phyloP scores from a whole-genome alignment of 1,140 invertebrate genomes.

The Oncopeltus fasciatus region DNA sequence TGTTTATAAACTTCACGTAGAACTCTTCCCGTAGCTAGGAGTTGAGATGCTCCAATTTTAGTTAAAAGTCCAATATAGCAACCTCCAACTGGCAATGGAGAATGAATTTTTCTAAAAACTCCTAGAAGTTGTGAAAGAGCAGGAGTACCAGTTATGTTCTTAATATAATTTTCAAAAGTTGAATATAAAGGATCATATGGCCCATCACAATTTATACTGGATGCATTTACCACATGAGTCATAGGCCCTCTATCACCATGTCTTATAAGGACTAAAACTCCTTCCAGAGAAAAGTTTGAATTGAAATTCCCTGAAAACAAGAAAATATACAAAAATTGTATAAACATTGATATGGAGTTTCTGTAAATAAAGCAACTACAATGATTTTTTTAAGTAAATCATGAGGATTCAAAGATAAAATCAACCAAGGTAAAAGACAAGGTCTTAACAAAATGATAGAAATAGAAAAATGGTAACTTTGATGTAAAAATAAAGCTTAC shows the following conservation, averaged over 20 bases:
- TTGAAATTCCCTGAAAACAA: conserved; percentile 38
- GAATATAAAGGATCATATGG: conserved; percentile 13
- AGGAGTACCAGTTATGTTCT: conserved; percentile 43
- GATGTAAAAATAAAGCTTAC: no score
- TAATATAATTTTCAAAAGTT: conserved; percentile 35
- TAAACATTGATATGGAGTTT: no score
- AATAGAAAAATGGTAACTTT: no score
- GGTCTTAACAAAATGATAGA: no score
- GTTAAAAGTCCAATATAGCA: conserved; percentile 41
- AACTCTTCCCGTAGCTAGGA: conserved; percentile 57
- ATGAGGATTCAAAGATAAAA: no score
- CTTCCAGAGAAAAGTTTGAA: conserved; percentile 53
- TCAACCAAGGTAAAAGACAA: no score
- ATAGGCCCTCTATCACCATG: conserved; percentile 80
- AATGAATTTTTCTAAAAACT: conserved; percentile 47
- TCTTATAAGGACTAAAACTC: conserved; percentile 61
- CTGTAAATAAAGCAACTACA: no score
- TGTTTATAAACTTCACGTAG: conserved; percentile 52
- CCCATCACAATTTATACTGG: conserved; percentile 58
- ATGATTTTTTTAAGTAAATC: no score
- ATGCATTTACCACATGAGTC: conserved; percentile 57
- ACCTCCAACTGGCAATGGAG: conserved; percentile 30
- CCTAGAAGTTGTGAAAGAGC: conserved; percentile 54
- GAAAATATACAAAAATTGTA: conserved; percentile 6
- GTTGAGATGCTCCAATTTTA: conserved; percentile 49